Conservation (phyloP, 2,888 invertebrate genomes). For the Patella caerulea region DNA sequence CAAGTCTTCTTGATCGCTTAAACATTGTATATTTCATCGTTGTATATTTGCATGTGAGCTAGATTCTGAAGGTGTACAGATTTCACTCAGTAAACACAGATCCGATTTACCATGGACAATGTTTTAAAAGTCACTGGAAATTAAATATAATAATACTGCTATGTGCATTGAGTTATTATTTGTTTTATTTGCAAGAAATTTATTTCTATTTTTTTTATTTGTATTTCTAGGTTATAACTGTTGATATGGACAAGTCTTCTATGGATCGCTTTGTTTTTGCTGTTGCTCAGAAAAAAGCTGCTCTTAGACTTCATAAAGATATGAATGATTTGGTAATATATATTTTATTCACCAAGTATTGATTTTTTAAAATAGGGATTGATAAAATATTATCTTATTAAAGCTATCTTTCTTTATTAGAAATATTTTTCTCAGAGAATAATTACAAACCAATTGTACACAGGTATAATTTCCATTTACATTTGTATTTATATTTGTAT, state of each 20-base stretch:
- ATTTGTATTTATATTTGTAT: neutral
- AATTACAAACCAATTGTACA: neutral
- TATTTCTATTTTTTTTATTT: neutral
- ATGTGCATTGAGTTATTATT: neutral
- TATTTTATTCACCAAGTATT: neutral
- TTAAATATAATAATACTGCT: too few species aligned
- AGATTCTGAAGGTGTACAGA: too few species aligned
- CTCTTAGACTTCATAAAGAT: slow-evolving; percentile 88
- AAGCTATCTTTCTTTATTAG: too few species aligned
- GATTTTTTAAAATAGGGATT: too few species aligned
- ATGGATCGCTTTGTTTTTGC: slow-evolving; percentile 95
- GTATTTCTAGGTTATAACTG: slow-evolving; percentile 78
- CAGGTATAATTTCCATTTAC: neutral
- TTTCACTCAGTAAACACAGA: too few species aligned
- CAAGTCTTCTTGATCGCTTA: too few species aligned
- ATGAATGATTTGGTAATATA: slow-evolving; percentile 87
- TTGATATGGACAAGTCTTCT: slow-evolving; percentile 83
- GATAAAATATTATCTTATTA: too few species aligned
- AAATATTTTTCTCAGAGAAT: too few species aligned
- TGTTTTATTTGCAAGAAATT: neutral
- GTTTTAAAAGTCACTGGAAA: too few species aligned
- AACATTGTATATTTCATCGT: too few species aligned
- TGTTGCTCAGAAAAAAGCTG: slow-evolving; percentile 90
- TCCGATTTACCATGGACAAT: too few species aligned
- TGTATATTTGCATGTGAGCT: too few species aligned